Evolutionary conservation across 2,888 invertebrate species (phyloP).

Genomic region (Drosophila subsilvestris): DNA sequence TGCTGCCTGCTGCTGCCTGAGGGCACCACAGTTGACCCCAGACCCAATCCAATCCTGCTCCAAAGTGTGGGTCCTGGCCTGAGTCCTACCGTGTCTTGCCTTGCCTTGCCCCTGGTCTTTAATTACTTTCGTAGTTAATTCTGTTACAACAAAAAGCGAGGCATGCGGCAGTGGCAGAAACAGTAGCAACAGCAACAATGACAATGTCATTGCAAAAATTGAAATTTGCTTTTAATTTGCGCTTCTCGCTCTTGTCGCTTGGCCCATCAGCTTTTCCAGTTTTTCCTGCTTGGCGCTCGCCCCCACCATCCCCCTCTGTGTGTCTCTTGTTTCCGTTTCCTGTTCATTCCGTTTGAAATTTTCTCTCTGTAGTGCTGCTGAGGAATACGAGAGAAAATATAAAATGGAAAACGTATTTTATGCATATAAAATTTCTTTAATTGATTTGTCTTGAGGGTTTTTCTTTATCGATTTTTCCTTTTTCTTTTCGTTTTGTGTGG

Average conservation of each 20-base stretch:
- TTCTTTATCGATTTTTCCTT: conserved; percentile 54
- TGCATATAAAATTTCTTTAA: conserved; percentile 47
- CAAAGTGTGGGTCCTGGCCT: conserved; percentile 4
- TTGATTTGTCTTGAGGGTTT: conserved; percentile 67
- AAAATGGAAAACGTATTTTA: conserved; percentile 22
- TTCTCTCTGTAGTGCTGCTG: conserved; percentile 17
- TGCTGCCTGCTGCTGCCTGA: conserved; percentile 33
- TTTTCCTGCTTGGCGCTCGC: background rate
- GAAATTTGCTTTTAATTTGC: conserved; percentile 72
- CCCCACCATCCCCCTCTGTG: background rate
- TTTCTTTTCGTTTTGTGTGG: conserved; percentile 8
- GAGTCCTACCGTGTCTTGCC: conserved; percentile 11
- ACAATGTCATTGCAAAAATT: conserved; percentile 69
- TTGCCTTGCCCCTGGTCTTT: conserved; percentile 56
- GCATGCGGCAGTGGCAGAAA: conserved; percentile 12
- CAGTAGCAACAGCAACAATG: conserved; percentile 35
- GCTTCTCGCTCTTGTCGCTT: conserved; percentile 16
- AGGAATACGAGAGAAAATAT: conserved; percentile 18
- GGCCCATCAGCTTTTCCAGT: conserved; percentile 5
- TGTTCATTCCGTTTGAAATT: conserved; percentile 58
- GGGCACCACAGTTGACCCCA: conserved; percentile 50
- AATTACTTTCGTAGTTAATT: conserved; percentile 80
- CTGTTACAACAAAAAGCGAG: conserved; percentile 67
- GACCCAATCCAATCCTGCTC: conserved; percentile 26
- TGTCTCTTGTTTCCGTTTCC: conserved; percentile 59